Evolutionary conservation across 2,888 invertebrate species (phyloP).

Genomic region (Chrysotoxum bicinctum): DNA sequence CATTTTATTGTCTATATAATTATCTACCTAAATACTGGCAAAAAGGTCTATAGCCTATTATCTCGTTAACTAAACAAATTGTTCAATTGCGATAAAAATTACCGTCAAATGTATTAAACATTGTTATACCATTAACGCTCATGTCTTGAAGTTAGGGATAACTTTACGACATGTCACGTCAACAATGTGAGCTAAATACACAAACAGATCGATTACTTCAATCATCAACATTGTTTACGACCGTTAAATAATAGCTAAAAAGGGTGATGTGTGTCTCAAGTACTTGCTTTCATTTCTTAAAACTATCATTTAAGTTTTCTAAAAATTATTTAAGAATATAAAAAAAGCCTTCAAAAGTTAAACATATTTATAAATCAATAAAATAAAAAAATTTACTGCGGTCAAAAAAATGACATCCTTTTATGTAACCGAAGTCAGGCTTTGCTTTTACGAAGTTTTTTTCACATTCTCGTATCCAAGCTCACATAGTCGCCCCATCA

Average conservation of each 20-base stretch:
- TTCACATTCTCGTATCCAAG: too few relatives aligned
- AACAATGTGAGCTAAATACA: constrained; percentile 45
- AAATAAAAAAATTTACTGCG: too few relatives aligned
- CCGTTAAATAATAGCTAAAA: not conserved
- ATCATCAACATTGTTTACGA: constrained; percentile 43
- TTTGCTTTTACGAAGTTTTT: too few relatives aligned
- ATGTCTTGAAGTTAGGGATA: not conserved
- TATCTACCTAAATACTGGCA: too few relatives aligned
- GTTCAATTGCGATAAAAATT: constrained; percentile 51
- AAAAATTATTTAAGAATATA: too few relatives aligned
- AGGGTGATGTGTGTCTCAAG: not conserved
- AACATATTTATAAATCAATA: too few relatives aligned
- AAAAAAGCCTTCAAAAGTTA: too few relatives aligned
- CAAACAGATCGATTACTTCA: constrained; percentile 63
- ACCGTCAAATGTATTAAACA: constrained; percentile 48
- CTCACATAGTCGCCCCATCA: too few relatives aligned
- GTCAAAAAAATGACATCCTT: too few relatives aligned
- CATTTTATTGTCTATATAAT: constrained; percentile 22
- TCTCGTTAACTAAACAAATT: constrained; percentile 59
- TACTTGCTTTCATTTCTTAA: not conserved
- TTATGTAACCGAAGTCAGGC: too few relatives aligned
- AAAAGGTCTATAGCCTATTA: constrained; percentile 24
- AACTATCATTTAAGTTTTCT: not conserved
- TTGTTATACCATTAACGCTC: constrained; percentile 26
- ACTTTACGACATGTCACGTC: constrained; percentile 69